Base-by-base conservation (phyloP, 35 echinoderm and acorn worm species). In the Amphiura filiformis region DNA sequence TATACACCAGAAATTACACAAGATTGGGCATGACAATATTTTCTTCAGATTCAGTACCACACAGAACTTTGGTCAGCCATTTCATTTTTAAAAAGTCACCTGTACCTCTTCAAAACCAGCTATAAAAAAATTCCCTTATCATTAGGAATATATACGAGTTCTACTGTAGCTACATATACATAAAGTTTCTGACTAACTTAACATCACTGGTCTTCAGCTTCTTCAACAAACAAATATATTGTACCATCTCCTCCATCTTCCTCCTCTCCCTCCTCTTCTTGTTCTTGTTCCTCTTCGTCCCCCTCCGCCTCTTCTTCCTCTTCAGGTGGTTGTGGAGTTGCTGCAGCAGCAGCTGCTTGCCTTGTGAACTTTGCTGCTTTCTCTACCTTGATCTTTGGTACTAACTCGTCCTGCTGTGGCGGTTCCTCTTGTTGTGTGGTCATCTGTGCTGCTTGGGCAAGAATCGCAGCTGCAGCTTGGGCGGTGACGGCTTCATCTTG, bases 161-260 rank as follows among this genome's bases (percentile, higher is more conserved):
- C n/a, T n/a, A n/a, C n/a, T n/a, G n/a, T n/a, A n/a, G n/a, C n/a
- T n/a, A n/a, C n/a, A n/a, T n/a, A n/a, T n/a, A n/a, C n/a, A n/a
- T n/a, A n/a, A n/a, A n/a, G n/a, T n/a, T n/a, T n/a, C n/a, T n/a
- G n/a, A n/a, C n/a, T n/a, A n/a, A n/a, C n/a, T n/a, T n/a, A n/a
- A n/a, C n/a, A n/a, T n/a, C n/a, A n/a, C n/a, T n/a, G n/a, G n/a
- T n/a, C n/a, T n/a, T n/a, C n/a, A n/a, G n/a, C n/a, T 70, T 85
- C 83, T 85, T 85, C 83, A 85, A 99, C 96, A 94, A 99, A 99
- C 20, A 99, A 88, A 84, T 95, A 99, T 26, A 99, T 99, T 35
- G 96, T 99, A 31, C 93, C 93, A 86, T 99, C 96, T 31, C 93
- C 96, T 0, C 85, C 79, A 7, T 44, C 77, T 23, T 81, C 80